Evolutionary conservation across 2,888 invertebrate species (phyloP).

Genomic region (Hipparchia semele): DNA sequence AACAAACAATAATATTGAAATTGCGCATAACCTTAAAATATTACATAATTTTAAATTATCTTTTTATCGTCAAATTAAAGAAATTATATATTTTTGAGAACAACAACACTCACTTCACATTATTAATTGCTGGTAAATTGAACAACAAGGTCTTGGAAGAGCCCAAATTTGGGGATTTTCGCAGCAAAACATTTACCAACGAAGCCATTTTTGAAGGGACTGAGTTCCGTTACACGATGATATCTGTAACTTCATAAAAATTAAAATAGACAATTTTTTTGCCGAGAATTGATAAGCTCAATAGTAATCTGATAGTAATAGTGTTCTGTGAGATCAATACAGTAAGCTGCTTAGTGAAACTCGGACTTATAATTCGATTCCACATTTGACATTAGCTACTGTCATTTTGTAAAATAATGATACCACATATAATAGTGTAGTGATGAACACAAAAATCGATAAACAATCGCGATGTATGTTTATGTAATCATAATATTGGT

Average conservation of each 20-base stretch:
- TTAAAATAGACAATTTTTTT: background rate
- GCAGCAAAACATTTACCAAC: constrained; percentile 79
- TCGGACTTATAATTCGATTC: background rate
- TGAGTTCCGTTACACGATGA: constrained; percentile 50
- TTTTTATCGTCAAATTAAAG: constrained; percentile 34
- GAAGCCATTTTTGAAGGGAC: constrained; percentile 75
- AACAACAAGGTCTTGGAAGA: constrained; percentile 69
- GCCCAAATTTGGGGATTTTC: constrained; percentile 79
- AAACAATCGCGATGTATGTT: too few species aligned
- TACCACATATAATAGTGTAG: too few species aligned
- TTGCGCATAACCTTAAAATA: constrained; percentile 62
- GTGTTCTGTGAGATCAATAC: too few species aligned
- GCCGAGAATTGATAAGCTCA: too few species aligned
- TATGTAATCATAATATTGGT: too few species aligned
- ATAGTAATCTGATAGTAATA: too few species aligned
- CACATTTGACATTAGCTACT: too few species aligned
- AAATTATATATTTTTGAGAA: constrained; percentile 35
- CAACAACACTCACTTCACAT: constrained; percentile 75
- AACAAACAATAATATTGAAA: constrained; percentile 18
- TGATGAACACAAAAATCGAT: too few species aligned
- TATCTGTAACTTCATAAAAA: background rate
- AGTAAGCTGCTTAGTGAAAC: too few species aligned
- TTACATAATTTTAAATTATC: constrained; percentile 70
- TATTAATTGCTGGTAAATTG: constrained; percentile 75
- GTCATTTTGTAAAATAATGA: too few species aligned